Conservation (phyloP, 2,113 vertebrate species). For the Aleadryas rufinucha region DNA sequence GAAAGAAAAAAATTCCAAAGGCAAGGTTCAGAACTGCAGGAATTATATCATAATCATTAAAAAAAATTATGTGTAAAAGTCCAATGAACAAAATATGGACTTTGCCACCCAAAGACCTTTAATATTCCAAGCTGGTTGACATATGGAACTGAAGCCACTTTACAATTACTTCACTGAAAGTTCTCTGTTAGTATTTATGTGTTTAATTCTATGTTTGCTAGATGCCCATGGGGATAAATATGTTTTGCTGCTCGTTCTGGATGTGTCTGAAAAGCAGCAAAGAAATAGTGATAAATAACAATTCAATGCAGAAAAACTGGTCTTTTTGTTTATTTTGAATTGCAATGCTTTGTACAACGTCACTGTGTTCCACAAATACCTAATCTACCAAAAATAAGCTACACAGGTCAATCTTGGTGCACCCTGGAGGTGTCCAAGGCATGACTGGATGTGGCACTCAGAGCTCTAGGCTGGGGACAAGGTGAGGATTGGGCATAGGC, state of each 20-base stretch:
- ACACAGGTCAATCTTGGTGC: not conserved
- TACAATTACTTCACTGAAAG: not conserved
- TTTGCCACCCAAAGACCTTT: not conserved
- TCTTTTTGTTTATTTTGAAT: not conserved
- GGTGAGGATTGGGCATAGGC: not conserved
- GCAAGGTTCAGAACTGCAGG: not conserved
- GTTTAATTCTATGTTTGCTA: not conserved
- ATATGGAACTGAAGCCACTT: not conserved
- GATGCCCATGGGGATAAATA: not conserved
- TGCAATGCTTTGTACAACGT: not conserved
- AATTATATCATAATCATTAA: not conserved
- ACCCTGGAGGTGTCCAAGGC: not conserved
- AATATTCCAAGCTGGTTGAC: not conserved
- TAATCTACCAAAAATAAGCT: not conserved
- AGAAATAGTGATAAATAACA: not conserved
- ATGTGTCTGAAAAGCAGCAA: not conserved
- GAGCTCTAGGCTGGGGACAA: not conserved
- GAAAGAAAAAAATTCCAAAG: not conserved
- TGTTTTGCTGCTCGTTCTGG: not conserved
- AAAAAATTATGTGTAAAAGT: not conserved
- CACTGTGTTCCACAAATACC: not conserved
- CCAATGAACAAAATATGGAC: not conserved
- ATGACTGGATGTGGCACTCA: not conserved
- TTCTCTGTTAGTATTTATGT: not conserved
- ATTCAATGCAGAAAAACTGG: not conserved